Percentiles rank a stretch among this genome's conserved stretches.
Conservation (phyloP, 2,888 invertebrate genomes). For the Callosobruchus maculatus region DNA sequence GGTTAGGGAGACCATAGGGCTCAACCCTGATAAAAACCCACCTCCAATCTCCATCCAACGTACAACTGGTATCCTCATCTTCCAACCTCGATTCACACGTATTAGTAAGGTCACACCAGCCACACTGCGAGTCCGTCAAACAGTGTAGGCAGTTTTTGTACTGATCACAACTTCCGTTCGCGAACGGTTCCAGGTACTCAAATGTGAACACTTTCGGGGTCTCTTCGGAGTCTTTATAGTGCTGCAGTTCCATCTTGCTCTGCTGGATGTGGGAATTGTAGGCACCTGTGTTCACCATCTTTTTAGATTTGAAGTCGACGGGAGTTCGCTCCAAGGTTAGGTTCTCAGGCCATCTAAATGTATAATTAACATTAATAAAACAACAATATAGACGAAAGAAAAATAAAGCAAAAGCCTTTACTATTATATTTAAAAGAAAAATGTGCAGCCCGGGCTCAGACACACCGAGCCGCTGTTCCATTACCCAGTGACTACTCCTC, state of each 20-base stretch:
- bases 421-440: too few relatives aligned
- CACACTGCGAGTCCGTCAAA: slow-evolving; percentile 82
- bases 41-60: slow-evolving; percentile 62
- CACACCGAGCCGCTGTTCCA: too few relatives aligned
- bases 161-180: slow-evolving; percentile 70
- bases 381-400: too few relatives aligned
- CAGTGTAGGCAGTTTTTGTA: slow-evolving; percentile 86
- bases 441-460: too few relatives aligned
- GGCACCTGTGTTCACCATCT: slow-evolving; percentile 49
- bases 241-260: slow-evolving; percentile 79
- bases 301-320: slow-evolving; percentile 51
- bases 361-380: too few relatives aligned
- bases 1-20: too few relatives aligned
- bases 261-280: slow-evolving; percentile 63
- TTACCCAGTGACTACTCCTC: too few relatives aligned
- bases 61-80: slow-evolving; percentile 64
- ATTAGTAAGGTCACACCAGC: slow-evolving; percentile 83
- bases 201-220: slow-evolving; percentile 80
- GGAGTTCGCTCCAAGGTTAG: slow-evolving; percentile 35
- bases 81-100: slow-evolving; percentile 65
- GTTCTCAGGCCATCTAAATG: slow-evolving; percentile 54
- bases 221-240: slow-evolving; percentile 65
- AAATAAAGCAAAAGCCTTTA: too few relatives aligned
- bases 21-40: not conserved
- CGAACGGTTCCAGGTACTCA: slow-evolving; percentile 85